phyloP scores from a whole-genome alignment of 2,113 vertebrate species.

The Xenus cinereus region DNA sequence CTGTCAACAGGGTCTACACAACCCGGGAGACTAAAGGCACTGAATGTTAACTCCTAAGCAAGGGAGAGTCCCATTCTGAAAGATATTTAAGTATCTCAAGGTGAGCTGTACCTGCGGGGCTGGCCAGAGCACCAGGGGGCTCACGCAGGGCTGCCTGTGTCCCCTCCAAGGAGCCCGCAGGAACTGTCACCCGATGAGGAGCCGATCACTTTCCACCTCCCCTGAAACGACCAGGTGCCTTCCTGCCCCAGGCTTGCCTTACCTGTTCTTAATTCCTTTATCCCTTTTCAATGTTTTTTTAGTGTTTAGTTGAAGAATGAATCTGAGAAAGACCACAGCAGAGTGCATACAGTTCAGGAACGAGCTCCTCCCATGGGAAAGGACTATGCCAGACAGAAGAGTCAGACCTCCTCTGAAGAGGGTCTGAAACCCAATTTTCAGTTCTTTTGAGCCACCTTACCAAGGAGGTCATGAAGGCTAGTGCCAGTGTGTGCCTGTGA shows the following conservation, averaged over 20 bases:
- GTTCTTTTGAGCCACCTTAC: background rate
- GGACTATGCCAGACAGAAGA: background rate
- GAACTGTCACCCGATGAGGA: background rate
- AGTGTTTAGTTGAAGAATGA: background rate
- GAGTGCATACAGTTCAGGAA: background rate
- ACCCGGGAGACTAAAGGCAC: background rate
- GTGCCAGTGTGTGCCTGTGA: background rate
- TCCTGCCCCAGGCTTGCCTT: background rate
- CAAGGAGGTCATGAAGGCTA: background rate
- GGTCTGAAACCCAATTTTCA: background rate
- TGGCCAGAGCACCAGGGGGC: background rate
- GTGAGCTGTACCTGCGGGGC: background rate
- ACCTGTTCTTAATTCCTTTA: background rate
- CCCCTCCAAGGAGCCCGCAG: background rate
- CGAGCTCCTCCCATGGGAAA: background rate
- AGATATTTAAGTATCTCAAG: background rate
- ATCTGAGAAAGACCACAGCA: background rate
- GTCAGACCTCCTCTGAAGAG: background rate
- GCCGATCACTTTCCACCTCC: background rate
- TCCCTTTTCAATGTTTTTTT: background rate
- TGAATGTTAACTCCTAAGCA: background rate
- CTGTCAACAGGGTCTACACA: background rate
- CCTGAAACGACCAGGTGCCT: background rate
- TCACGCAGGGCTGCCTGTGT: accelerated
- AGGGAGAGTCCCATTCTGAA: background rate